Evolutionary conservation across 53 echinoderm and acorn worm species (phyloP).

Genomic region (Echinometra lucunter): DNA sequence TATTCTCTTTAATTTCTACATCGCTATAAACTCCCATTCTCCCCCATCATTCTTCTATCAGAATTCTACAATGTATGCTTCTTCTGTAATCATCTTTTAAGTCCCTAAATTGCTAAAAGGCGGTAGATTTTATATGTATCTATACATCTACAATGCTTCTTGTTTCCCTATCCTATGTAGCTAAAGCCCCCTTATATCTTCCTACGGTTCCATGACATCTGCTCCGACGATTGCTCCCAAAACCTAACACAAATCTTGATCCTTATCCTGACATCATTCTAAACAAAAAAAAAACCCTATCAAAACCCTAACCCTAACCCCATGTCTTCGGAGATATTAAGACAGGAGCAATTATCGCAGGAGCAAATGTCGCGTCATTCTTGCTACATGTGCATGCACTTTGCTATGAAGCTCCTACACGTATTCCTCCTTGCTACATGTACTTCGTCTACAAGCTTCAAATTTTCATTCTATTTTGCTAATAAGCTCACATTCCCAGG

Average conservation of each 20-base stretch:
- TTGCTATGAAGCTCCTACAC: slow-evolving; percentile 20
- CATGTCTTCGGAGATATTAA: no score
- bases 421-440: neutral
- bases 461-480: neutral
- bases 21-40: neutral
- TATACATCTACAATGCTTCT: neutral
- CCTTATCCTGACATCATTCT: no score
- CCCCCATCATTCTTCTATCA: neutral
- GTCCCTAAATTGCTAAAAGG: neutral
- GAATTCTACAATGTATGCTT: neutral
- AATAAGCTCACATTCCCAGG: slow-evolving; percentile 47
- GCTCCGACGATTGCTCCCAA: no score
- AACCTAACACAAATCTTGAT: no score
- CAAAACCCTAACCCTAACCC: no score
- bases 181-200: no score
- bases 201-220: no score
- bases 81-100: neutral
- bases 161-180: neutral
- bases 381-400: neutral
- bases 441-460: slow-evolving; percentile 21
- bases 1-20: neutral
- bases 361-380: no score
- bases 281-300: no score
- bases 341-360: no score
- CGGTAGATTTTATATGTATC: neutral